Evolutionary conservation across 2,113 vertebrate genomes (phyloP), one percentile per base, ranked within the genome.

Genomic region (Sander vitreus): DNA sequence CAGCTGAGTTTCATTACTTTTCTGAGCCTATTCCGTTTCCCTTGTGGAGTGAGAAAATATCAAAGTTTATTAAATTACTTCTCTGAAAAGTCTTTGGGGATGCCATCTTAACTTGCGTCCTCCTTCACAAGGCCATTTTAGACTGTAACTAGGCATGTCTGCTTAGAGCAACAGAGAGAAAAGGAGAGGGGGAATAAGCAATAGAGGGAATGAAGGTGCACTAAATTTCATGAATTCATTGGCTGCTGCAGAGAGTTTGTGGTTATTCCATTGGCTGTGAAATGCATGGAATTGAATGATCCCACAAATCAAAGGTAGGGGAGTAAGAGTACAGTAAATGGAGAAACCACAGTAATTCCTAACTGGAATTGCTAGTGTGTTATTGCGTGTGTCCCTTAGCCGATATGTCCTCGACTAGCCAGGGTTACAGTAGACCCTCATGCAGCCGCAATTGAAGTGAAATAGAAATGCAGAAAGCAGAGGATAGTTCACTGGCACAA

Each of bases 21-120:
- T 90, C 86, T 65, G 83, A 85, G 85, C 88, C 88, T 79, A 88
- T 85, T 86, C 85, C 86, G 86, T 87, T 86, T 91, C 88, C 91
- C 88, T 89, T 65, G 89, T 85, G 85, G 85, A 91, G 89, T 74
- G 83, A 85, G 79, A 92, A 92, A 93, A 93, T 93, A 92, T 92
- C 91, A 91, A 85, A 92, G 89, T 93, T 94, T 93, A 95, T 95
- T 95, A 95, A 95, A 95, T 95, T 93, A 94, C 91, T 92, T 78
- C 88, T 88, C 82, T 93, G 82, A 93, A 91, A 92, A 93, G 88
- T 92, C 93, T 93, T 88, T 11, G 21, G 91, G 91, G 94, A 92
- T 85, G 85, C 92, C 92, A 92, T 93, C 90, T 92, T 93, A 94
- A 93, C 89, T 92, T 73, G 60, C 80, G 51, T 87, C 85, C 85